A percentile compares a stretch with the other conserved stretches of the same genome.
Conservation (phyloP, 2,888 invertebrate genomes). For the Orchestes rusci region DNA sequence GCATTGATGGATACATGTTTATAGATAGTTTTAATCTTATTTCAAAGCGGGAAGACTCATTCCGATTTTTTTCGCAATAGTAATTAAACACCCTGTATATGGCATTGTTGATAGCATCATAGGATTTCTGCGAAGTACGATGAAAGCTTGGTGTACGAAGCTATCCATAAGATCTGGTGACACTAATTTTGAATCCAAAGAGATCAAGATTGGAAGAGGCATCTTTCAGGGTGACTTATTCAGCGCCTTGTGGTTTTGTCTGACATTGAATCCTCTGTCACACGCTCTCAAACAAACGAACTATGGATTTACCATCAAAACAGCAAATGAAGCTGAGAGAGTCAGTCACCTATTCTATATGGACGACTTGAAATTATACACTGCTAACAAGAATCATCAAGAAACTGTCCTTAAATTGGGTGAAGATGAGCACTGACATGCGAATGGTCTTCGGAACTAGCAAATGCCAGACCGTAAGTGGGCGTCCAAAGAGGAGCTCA, state of each 20-base stretch:
- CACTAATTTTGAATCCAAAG: background rate
- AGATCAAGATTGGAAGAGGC: background rate
- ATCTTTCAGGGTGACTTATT: conserved; percentile 4
- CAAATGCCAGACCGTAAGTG: conserved; percentile 7
- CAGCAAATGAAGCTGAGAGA: background rate
- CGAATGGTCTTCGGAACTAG: conserved; percentile 4
- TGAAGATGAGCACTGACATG: conserved; percentile 1
- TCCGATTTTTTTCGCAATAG: no score
- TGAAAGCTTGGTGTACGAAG: background rate
- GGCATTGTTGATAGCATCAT: no score
- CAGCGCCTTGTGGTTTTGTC: background rate
- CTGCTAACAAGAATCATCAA: background rate
- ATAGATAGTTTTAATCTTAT: no score
- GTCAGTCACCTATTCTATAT: conserved; percentile 5
- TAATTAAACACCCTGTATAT: no score
- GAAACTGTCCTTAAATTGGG: background rate
- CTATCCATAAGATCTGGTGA: background rate
- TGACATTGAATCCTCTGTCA: background rate
- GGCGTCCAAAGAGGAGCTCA: background rate
- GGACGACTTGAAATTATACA: conserved; percentile 6
- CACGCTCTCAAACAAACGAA: background rate
- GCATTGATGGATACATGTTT: no score
- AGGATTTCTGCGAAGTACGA: no score
- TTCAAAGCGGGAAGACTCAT: no score
- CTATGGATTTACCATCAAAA: background rate